phyloP scores from a whole-genome alignment of 1,140 invertebrate species.

The Caenorhabditis tropicalis region DNA sequence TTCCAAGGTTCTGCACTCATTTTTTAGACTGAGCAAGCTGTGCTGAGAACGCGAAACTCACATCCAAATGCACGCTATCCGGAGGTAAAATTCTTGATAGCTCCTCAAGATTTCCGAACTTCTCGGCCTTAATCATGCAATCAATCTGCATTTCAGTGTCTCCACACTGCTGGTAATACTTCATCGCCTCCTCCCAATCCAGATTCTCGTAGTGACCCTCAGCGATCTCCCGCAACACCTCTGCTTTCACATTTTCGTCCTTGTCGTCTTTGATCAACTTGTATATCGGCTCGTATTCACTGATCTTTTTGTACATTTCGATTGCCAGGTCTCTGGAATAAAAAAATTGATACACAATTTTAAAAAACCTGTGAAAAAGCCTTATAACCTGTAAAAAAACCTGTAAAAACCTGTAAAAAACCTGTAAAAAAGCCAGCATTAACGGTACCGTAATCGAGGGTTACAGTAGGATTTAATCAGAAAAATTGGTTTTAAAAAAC shows the following conservation, averaged over 20 bases:
- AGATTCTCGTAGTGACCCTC: not conserved
- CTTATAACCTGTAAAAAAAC: no score
- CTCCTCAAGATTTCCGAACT: not conserved
- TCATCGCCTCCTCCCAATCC: not conserved
- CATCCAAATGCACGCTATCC: constrained; percentile 1
- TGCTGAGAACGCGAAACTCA: not conserved
- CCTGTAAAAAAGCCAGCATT: no score
- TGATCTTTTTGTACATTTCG: not conserved
- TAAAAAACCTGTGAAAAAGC: no score
- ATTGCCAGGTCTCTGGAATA: not conserved
- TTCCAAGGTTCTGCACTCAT: no score
- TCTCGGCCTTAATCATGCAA: not conserved
- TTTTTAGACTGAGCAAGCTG: no score
- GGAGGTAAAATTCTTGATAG: not conserved
- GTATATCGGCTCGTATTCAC: not conserved
- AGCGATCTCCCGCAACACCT: not conserved
- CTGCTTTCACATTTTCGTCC: not conserved
- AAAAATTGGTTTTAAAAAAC: no score
- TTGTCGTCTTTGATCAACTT: not conserved
- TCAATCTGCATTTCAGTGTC: not conserved
- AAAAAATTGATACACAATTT: no score
- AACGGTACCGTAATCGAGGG: no score
- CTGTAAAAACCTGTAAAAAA: no score
- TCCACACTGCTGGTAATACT: not conserved
- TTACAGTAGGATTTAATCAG: no score